Base-by-base conservation (phyloP, 2,797 vertebrate genomes). In the Poliocrania exsul region DNA sequence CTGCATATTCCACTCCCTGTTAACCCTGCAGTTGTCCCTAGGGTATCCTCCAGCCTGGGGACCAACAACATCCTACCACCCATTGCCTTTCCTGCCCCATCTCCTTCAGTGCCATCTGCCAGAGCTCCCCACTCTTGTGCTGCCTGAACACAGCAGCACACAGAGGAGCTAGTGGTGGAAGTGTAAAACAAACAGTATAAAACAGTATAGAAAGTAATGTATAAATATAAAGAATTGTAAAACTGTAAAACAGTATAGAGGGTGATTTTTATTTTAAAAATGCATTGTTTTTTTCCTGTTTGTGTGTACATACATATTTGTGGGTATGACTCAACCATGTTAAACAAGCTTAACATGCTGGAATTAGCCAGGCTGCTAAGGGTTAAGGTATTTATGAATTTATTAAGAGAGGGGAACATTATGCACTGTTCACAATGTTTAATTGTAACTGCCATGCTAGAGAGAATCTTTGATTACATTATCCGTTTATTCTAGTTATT, bases 401-500 rank as follows among this genome's bases (percentile, higher is more conserved):
- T 80, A 47, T 70, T 94, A 85, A 80, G 81, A 82, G 84, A 74
- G 66, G 57, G 54, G 90, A 93, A 71, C 75, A 80, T 92, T 90
- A 91, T 90, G 78, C 67, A 47, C 50, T 81, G 29, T 81, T 94
- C 84, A 72, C 54, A 64, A 31, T 90, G 93, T 72, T 95, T 95
- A 95, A 93, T 89, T 95, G 92, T 89, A 95, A 91, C 87, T 81
- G 80, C 42, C 51, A 60, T 0, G 0, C 85, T 88, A 70, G 51
- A 93, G 50, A 93, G 71, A 92, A 75, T 42, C 61, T 82, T 90
- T 95, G 92, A 96, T 96, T 96, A 83, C 89, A 92, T 93, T 88
- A 96, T 89, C 88, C 46, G 81, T 49, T 93, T 94, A 72, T 90
- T 95, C 82, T 78, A 69, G 58, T 29, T 70, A 72, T 65, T 64